Base-by-base conservation (phyloP, 2,113 vertebrate species). In the Myotis davidii region DNA sequence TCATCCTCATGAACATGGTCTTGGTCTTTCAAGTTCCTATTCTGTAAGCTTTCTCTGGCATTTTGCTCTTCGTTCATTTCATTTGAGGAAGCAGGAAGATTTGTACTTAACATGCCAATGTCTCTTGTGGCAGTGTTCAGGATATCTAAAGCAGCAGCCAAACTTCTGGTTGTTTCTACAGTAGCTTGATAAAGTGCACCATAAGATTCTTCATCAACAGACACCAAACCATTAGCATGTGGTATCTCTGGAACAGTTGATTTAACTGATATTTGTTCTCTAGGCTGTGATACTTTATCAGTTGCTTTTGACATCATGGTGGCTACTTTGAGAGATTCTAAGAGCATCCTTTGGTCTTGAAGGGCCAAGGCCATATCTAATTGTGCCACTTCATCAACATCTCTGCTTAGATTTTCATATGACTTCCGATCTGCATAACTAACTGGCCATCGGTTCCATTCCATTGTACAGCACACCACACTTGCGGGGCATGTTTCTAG, bases 391-490 rank as follows among this genome's bases (percentile, higher is more conserved):
- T 99, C 99, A 97, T 99, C 99, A 85, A 99, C 99, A 79, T 99
- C 99, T 96, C 98, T 99, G 97, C 99, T 99, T 88, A 99, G 97
- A 97, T 99, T 99, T 98, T 99, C 99, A 0, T 99, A 99, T 0
- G 99, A 99, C 85, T 99, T 99, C 92, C 99, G 99, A 97, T 99
- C 99, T 91, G 99, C 98, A 0, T 99, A 99, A 98, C 99, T 99
- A 94, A 99, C 98, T 0, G 99, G 99, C 99, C 99, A 99, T 94
- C 99, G 98, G 93, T 99, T 99, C 99, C 99, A 99, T 97, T 99
- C 99, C 99, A 99, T 99, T 32, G 99, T 99, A 98, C 99, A 99
- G 97, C 99, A 99, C 8, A 99, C 99, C 64, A 99, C 99, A 56
- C 99, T 99, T 65, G 99, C 99, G 25, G 99, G 99, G 97, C 99